These are phyloP conservation scores for Paragorgia papillata DNA, from an alignment of 92 coral and sea anemone species.

Conservation along the genomic window DNA sequence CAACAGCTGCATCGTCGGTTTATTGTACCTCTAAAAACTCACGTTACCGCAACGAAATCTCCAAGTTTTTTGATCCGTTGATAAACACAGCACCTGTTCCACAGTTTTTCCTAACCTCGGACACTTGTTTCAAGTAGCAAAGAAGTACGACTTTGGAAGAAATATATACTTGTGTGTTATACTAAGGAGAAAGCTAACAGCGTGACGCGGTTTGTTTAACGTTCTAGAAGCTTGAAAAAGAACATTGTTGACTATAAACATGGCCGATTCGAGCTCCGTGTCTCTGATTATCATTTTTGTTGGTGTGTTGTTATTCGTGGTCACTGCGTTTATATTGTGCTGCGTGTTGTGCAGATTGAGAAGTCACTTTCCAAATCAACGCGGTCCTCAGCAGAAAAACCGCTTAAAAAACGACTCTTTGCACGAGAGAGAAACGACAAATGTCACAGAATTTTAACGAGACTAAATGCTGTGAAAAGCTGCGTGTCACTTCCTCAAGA, in stretches of 20 bases:
- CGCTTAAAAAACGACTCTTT: background rate
- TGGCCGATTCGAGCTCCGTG: conserved; percentile 60
- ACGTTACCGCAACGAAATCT: background rate
- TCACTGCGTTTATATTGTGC: conserved; percentile 86
- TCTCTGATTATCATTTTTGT: conserved; percentile 92
- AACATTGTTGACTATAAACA: no score
- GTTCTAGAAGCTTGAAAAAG: background rate
- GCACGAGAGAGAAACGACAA: conserved; percentile 38
- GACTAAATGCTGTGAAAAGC: background rate
- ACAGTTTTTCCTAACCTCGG: no score
- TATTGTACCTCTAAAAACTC: background rate
- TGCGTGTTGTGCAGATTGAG: conserved; percentile 88
- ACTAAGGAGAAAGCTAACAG: background rate
- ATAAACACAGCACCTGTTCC: no score
- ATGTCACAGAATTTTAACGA: conserved; percentile 34
- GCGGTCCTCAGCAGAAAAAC: conserved; percentile 64
- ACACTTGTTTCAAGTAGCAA: no score
- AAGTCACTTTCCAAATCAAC: conserved; percentile 29
- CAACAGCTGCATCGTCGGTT: conserved; percentile 25
- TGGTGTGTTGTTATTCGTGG: conserved; percentile 86
- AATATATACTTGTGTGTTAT: no score
- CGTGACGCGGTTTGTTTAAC: background rate
- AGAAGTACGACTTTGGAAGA: no score
- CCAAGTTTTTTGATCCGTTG: no score
- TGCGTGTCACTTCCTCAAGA: no score